Base-by-base conservation (phyloP, 2,113 vertebrate species). In the Indri indri region DNA sequence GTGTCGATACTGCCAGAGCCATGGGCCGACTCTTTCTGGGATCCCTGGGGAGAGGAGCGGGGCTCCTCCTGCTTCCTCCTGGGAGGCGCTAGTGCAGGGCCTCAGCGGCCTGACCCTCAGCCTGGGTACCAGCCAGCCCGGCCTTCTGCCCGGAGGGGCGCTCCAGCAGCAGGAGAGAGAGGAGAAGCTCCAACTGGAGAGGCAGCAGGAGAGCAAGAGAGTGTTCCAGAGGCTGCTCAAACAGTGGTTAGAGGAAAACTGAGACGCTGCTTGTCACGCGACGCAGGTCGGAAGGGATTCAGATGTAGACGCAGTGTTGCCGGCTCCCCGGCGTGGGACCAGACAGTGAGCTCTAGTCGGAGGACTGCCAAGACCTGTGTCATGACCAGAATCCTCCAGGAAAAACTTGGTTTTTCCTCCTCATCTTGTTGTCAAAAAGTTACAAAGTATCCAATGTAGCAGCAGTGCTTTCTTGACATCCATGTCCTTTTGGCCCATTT, bases 81-180 rank as follows among this genome's bases (percentile, higher is more conserved):
- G 92, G 96, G 94, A 97, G 34, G 94, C 34, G 14, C 85, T 97
- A 4, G 45, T 92, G 6, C 94, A 95, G 47, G 88, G 89, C 63
- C 94, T 95, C 81, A 96, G 47, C 42, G 92, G 96, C 81, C 63
- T 94, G 92, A 97, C 79, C 61, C 92, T 92, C 68, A 94, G 45
- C 89, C 85, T 90, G 61, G 96, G 94, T 27, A 45, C 74, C 81
- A 54, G 11, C 73, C 54, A 11, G 54, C 37, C 94, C 0, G 11
- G 80, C 47, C 37, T 63, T 25, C 88, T 83, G 68, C 80, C 54
- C 5, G 80, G 86, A 25, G 61, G 34, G 23, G 18, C n/a, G 4
- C 90, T 37, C n/a, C 86, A 65, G 2, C 81, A 90, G 68, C 92
- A 74, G 81, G 42, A 90, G 14, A 45, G 32, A 30, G 61, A 96